Percentiles rank a stretch among this genome's conserved stretches.
These are phyloP conservation scores for Coreoperca whiteheadi DNA, from an alignment of 2,113 vertebrate species.

Conservation along the genomic window DNA sequence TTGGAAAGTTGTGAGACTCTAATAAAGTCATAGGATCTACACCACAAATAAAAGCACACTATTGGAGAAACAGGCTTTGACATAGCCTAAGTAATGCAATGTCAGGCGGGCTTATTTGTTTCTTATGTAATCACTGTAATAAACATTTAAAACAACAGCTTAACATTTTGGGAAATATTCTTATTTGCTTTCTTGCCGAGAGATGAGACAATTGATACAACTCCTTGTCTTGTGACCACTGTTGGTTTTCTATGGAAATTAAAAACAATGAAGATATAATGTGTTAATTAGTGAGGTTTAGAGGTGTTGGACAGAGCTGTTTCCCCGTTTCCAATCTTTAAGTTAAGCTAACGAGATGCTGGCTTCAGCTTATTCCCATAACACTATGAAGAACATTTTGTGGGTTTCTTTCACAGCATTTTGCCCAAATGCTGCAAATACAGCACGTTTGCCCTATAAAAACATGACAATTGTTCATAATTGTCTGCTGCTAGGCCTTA, in stretches of 20 bases:
- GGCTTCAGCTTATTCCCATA: background rate
- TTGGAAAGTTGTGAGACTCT: conserved; percentile 30
- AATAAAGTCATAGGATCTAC: background rate
- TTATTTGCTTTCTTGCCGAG: background rate
- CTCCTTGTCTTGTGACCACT: no score
- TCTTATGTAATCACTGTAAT: background rate
- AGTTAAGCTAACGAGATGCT: background rate
- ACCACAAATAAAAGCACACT: background rate
- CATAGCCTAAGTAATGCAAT: background rate
- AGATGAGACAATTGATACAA: background rate
- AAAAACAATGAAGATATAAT: background rate
- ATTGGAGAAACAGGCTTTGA: background rate
- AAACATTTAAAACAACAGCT: background rate
- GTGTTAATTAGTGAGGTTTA: background rate
- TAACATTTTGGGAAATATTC: background rate
- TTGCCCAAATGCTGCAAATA: background rate
- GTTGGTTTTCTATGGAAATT: no score
- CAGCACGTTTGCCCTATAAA: background rate
- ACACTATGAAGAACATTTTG: background rate
- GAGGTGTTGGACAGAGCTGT: background rate
- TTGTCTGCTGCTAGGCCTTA: background rate
- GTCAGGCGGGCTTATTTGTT: background rate
- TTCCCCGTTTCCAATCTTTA: background rate
- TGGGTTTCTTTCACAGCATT: background rate
- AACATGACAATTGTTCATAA: background rate